A percentile compares a stretch with the other conserved stretches of the same genome.
These are phyloP conservation scores for Rambutsinella grinnellia DNA, from an alignment of 2,888 invertebrate species.

Conservation along the genomic window DNA sequence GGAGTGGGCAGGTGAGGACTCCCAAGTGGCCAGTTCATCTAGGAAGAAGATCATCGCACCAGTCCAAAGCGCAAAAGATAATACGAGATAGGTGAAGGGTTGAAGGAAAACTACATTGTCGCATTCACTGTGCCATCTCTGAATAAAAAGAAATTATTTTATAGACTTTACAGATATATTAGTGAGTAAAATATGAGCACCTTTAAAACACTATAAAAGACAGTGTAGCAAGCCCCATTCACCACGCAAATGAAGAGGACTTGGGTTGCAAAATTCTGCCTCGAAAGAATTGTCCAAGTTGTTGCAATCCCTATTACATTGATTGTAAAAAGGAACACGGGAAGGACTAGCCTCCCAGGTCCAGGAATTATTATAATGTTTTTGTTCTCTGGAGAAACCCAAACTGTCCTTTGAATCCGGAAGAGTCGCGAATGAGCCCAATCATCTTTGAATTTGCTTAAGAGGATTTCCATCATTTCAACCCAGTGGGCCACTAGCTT, in stretches of 20 bases:
- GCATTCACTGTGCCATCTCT: constrained; percentile 48
- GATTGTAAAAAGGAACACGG: constrained; percentile 16
- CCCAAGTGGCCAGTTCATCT: constrained; percentile 54
- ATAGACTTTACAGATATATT: not conserved
- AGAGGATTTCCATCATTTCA: constrained; percentile 30
- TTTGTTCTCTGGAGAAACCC: constrained; percentile 8
- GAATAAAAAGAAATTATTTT: not conserved
- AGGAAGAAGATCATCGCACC: constrained; percentile 45
- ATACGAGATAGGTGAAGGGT: constrained; percentile 48
- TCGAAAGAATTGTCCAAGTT: constrained; percentile 44
- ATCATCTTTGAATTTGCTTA: constrained; percentile 33
- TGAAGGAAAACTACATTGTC: constrained; percentile 26
- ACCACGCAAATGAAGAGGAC: constrained; percentile 72
- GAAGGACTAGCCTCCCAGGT: constrained; percentile 36
- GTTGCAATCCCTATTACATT: constrained; percentile 21
- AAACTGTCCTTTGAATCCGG: constrained; percentile 16
- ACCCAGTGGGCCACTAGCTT: constrained; percentile 24
- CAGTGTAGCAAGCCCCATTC: constrained; percentile 71
- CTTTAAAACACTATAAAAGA: constrained; percentile 73
- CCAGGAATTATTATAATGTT: constrained; percentile 33
- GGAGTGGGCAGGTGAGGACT: constrained; percentile 68
- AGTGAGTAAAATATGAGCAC: constrained; percentile 66
- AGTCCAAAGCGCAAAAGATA: constrained; percentile 35
- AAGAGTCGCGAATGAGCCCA: constrained; percentile 5
- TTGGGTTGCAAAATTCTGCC: constrained; percentile 71